These are phyloP conservation scores for Platyrinchus mystaceus DNA, from an alignment of 2,797 vertebrate species.

Conservation along the genomic window DNA sequence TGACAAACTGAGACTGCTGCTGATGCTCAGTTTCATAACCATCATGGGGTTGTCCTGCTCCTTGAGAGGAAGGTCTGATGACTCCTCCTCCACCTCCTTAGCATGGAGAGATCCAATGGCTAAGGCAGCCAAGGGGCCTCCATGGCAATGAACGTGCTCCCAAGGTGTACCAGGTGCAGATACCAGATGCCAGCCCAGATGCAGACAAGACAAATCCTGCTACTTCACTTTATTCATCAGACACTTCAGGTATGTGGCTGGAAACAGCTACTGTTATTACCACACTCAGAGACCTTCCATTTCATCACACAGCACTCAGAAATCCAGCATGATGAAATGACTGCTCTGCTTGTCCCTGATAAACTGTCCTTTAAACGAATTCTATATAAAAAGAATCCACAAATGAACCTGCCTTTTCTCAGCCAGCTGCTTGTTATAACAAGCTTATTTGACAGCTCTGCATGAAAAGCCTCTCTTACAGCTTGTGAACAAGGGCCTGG, in stretches of 20 bases:
- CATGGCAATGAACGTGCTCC: rapidly evolving
- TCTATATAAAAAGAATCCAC: background rate
- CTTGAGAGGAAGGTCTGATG: background rate
- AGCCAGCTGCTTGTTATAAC: conserved; percentile 40
- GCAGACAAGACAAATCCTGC: background rate
- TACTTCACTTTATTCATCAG: background rate
- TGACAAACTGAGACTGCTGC: background rate
- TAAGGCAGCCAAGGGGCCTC: background rate
- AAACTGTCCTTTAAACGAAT: background rate
- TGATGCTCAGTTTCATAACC: background rate
- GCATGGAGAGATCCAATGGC: background rate
- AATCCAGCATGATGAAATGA: background rate
- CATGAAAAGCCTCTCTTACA: conserved; percentile 41
- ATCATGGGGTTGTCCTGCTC: background rate
- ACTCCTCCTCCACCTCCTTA: background rate
- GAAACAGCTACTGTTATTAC: background rate
- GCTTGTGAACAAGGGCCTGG: conserved; percentile 12
- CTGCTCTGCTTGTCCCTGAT: background rate
- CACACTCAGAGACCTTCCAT: background rate
- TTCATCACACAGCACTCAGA: background rate
- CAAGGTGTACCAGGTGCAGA: background rate
- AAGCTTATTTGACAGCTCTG: conserved; percentile 55
- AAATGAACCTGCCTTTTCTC: conserved; percentile 48
- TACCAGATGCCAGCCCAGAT: background rate
- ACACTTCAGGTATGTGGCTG: background rate